Conservation (phyloP, 1,140 invertebrate species). For the Macrobrachium nipponense region DNA sequence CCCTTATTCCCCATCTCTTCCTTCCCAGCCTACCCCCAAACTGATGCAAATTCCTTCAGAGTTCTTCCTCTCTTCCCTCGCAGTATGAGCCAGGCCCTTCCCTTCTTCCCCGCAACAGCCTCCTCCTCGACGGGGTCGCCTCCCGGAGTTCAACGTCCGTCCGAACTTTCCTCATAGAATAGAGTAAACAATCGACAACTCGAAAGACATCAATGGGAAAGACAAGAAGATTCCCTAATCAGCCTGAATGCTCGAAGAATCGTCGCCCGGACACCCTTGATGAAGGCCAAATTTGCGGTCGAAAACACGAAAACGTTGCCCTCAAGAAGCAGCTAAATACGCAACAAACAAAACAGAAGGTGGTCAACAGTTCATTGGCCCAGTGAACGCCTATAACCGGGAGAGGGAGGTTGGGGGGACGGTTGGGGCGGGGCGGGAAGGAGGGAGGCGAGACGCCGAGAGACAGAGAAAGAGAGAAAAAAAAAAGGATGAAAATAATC, state of each 20-base stretch:
- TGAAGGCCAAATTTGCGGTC: too few relatives aligned
- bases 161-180: not conserved
- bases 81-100: not conserved
- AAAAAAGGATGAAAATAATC: too few relatives aligned
- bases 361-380: conserved; percentile 22
- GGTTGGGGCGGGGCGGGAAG: not conserved
- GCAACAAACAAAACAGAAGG: conserved; percentile 7
- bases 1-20: not conserved
- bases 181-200: not conserved
- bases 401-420: not conserved
- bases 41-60: not conserved
- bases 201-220: not conserved
- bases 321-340: not conserved
- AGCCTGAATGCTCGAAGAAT: too few relatives aligned
- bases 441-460: not conserved
- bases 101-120: too few relatives aligned
- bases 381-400: conserved; percentile 1
- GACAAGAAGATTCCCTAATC: not conserved
- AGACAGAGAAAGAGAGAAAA: not conserved
- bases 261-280: too few relatives aligned
- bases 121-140: not conserved
- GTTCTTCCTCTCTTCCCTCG: not conserved
- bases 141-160: conserved; percentile 19
- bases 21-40: not conserved
- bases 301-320: too few relatives aligned